Evolutionary conservation across 2,888 invertebrate genomes (phyloP).

Genomic region (Hedya salicella): DNA sequence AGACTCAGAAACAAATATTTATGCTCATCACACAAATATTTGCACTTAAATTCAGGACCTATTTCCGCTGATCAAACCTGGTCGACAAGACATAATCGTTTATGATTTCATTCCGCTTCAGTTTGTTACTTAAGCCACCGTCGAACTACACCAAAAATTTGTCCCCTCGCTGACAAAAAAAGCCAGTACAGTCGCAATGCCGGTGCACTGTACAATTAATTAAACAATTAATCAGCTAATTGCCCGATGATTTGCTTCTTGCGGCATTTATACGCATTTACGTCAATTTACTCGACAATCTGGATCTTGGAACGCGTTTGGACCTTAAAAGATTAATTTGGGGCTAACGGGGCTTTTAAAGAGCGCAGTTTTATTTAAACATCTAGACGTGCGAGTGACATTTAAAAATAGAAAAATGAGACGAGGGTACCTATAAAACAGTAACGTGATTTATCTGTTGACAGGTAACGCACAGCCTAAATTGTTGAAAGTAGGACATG

Average conservation of each 20-base stretch:
- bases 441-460: too few relatives aligned
- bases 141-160: slow-evolving; percentile 40
- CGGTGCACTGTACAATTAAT: slow-evolving; percentile 76
- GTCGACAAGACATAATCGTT: neutral
- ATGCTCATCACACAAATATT: too few relatives aligned
- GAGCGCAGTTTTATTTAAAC: slow-evolving; percentile 14
- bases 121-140: slow-evolving; percentile 3
- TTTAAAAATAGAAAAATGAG: too few relatives aligned
- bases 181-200: slow-evolving; percentile 58
- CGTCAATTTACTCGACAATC: slow-evolving; percentile 71
- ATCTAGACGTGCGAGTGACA: too few relatives aligned
- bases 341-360: slow-evolving; percentile 41
- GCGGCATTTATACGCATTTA: slow-evolving; percentile 59
- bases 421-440: too few relatives aligned
- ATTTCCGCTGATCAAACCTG: too few relatives aligned
- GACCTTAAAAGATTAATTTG: slow-evolving; percentile 61
- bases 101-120: neutral
- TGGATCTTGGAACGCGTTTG: slow-evolving; percentile 56
- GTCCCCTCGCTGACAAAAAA: slow-evolving; percentile 46
- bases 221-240: slow-evolving; percentile 84
- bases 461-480: too few relatives aligned
- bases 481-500: too few relatives aligned
- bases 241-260: slow-evolving; percentile 81
- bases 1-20: too few relatives aligned
- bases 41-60: too few relatives aligned